A percentile compares a stretch with the other conserved stretches of the same genome.
Evolutionary conservation across 2,113 vertebrate genomes (phyloP).

Genomic region (Recurvirostra avosetta): DNA sequence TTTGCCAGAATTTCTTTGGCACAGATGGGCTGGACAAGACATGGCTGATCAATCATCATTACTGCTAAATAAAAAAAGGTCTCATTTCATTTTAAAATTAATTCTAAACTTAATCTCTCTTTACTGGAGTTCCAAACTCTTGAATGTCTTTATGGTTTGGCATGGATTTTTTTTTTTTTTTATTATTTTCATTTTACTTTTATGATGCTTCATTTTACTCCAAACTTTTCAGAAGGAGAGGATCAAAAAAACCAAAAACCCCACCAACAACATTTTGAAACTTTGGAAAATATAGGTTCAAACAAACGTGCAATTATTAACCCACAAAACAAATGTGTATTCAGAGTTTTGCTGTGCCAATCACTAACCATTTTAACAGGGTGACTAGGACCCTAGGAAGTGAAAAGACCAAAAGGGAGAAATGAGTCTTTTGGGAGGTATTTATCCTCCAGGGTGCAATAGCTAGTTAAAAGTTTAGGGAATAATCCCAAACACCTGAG

Average conservation of each 20-base stretch:
- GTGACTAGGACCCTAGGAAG: background rate
- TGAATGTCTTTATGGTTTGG: background rate
- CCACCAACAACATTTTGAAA: background rate
- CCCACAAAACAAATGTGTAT: background rate
- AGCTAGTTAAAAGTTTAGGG: background rate
- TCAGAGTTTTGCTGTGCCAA: background rate
- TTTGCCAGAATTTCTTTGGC: slow-evolving; percentile 1
- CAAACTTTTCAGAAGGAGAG: background rate
- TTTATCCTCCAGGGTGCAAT: background rate
- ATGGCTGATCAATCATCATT: background rate
- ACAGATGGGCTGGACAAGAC: background rate
- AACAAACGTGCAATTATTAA: background rate
- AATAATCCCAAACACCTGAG: background rate
- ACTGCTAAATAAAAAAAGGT: background rate
- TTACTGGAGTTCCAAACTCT: background rate
- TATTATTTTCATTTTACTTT: background rate
- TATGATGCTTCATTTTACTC: background rate
- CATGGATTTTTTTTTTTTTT: background rate
- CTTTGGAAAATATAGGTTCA: background rate
- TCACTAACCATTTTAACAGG: background rate
- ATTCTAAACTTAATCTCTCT: background rate
- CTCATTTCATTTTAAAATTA: background rate
- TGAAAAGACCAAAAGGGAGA: background rate
- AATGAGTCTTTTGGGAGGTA: background rate
- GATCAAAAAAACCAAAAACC: background rate